A percentile compares a stretch with the other conserved stretches of the same genome.
phyloP scores from a whole-genome alignment of 2,888 invertebrate genomes.

The Drosophila recens region DNA sequence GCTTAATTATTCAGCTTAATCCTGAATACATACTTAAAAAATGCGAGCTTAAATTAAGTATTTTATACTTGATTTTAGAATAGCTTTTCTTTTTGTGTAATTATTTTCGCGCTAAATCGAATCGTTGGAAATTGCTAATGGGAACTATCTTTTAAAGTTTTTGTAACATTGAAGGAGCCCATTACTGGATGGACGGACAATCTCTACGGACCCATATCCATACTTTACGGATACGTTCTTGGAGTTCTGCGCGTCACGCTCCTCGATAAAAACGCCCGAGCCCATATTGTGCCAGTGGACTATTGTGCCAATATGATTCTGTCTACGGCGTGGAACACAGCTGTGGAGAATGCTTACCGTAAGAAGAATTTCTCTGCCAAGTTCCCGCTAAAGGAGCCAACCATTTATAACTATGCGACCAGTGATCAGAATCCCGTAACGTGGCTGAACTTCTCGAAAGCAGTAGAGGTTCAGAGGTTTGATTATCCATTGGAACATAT shows the following conservation, averaged over 20 bases:
- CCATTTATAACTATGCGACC: conserved; percentile 6
- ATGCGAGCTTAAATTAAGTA: no score
- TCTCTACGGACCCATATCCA: conserved; percentile 87
- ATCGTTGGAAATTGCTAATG: no score
- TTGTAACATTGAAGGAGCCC: conserved; percentile 86
- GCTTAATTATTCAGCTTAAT: no score
- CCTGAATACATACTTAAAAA: no score
- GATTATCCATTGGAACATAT: conserved; percentile 1
- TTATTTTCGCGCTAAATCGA: no score
- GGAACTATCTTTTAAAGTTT: no score
- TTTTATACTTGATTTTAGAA: no score
- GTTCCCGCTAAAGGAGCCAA: neutral
- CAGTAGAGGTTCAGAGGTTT: neutral
- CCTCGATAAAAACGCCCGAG: conserved; percentile 71
- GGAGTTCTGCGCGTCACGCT: conserved; percentile 86
- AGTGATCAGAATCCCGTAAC: conserved; percentile 1
- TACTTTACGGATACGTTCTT: conserved; percentile 85
- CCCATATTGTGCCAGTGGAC: conserved; percentile 85
- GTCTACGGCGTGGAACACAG: conserved; percentile 85
- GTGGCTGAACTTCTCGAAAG: neutral
- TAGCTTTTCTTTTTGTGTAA: no score
- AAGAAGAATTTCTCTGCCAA: no score
- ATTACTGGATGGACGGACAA: conserved; percentile 89
- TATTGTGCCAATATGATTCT: conserved; percentile 85
- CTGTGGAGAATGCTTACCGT: conserved; percentile 27